A percentile compares a stretch with the other conserved stretches of the same genome.
Conservation (phyloP, 2,888 invertebrate genomes). For the Mesorhabditis spiculigera region DNA sequence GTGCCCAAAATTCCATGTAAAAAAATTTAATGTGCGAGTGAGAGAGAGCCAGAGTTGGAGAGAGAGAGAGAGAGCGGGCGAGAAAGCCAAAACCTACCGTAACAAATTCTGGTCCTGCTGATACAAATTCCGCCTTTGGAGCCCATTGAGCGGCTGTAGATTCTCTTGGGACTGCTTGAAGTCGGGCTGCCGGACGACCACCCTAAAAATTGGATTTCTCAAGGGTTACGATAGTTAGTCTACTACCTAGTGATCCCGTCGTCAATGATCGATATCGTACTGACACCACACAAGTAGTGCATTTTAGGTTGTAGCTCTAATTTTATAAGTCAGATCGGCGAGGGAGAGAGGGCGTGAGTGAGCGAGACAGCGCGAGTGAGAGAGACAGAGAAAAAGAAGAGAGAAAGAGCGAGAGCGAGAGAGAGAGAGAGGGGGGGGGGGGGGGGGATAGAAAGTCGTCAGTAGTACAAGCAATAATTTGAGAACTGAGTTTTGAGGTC, state of each 20-base stretch:
- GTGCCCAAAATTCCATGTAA: too few relatives aligned
- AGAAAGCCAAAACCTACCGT: not conserved
- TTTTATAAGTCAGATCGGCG: constrained; percentile 4
- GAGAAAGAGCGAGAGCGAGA: too few relatives aligned
- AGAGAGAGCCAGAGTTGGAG: too few relatives aligned
- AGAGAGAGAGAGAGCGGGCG: not conserved
- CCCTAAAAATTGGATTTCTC: not conserved
- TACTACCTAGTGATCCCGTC: not conserved
- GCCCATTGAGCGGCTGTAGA: constrained; percentile 11
- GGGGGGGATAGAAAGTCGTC: too few relatives aligned
- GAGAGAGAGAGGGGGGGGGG: too few relatives aligned
- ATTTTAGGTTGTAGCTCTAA: not conserved
- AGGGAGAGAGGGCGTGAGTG: not conserved
- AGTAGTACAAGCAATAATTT: too few relatives aligned
- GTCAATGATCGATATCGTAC: constrained; percentile 1
- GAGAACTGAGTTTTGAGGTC: too few relatives aligned
- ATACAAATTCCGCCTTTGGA: not conserved
- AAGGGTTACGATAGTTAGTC: too few relatives aligned
- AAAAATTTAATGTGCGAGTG: too few relatives aligned
- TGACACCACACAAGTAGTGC: not conserved
- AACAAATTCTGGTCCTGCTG: constrained; percentile 1
- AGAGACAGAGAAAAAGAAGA: too few relatives aligned
- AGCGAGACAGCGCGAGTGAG: too few relatives aligned
- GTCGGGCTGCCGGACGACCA: not conserved
- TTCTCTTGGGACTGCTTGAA: constrained; percentile 17